Percentiles rank a stretch among this genome's conserved stretches.
These are phyloP conservation scores for Gallinago nigripennis DNA, from an alignment of 2,797 vertebrate genomes.

Conservation along the genomic window DNA sequence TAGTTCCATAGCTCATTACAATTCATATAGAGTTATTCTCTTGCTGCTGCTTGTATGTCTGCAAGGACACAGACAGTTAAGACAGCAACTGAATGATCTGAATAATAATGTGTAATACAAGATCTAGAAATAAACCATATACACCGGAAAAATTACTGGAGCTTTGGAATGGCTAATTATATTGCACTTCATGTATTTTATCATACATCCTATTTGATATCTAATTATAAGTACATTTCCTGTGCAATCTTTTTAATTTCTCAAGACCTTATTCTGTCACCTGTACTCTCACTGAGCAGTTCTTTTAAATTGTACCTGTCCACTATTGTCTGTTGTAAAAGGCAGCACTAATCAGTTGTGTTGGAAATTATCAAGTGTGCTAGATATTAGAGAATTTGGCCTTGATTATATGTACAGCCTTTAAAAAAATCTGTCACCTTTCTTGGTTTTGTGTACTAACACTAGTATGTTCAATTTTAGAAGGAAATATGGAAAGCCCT, in stretches of 20 bases:
- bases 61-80: constrained; percentile 9
- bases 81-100: neutral
- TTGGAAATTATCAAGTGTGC: neutral
- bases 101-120: constrained; percentile 15
- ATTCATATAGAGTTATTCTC: neutral
- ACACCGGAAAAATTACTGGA: neutral
- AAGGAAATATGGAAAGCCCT: neutral
- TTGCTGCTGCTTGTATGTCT: neutral
- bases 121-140: neutral
- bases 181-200: neutral
- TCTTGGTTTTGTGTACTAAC: neutral
- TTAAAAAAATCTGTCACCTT: neutral
- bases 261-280: neutral
- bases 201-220: constrained; percentile 12
- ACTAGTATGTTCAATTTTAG: neutral
- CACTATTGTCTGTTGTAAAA: neutral
- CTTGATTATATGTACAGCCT: neutral
- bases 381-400: neutral
- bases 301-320: neutral
- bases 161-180: neutral
- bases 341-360: neutral
- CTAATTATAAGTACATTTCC: constrained; percentile 2
- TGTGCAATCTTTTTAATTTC: neutral
- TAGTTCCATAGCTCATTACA: neutral
- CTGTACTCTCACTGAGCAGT: neutral